These are phyloP conservation scores for Tinea trinotella DNA, from an alignment of 2,888 invertebrate species.

Conservation along the genomic window DNA sequence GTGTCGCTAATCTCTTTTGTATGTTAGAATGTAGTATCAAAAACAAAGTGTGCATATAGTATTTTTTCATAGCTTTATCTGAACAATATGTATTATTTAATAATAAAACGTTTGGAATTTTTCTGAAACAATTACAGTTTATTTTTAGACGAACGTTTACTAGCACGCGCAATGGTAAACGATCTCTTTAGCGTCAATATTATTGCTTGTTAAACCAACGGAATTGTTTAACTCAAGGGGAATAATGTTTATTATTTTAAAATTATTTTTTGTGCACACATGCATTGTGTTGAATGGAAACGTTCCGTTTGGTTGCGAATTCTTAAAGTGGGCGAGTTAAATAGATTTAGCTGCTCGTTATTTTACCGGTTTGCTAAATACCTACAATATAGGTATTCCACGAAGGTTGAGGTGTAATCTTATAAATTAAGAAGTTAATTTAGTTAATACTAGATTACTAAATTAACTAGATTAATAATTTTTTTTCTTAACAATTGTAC, in stretches of 20 bases:
- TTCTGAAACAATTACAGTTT: background rate
- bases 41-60: too few species aligned
- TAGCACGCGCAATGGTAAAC: background rate
- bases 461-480: too few species aligned
- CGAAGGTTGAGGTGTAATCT: background rate
- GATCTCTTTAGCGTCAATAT: background rate
- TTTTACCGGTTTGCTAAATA: conserved; percentile 17
- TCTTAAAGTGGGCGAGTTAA: conserved; percentile 8
- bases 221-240: background rate
- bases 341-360: conserved; percentile 12
- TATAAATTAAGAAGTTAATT: background rate
- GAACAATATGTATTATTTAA: too few species aligned
- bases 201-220: background rate
- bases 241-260: background rate
- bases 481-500: too few species aligned
- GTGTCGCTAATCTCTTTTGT: too few species aligned
- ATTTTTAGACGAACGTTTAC: background rate
- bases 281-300: conserved; percentile 3
- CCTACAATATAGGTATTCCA: conserved; percentile 1
- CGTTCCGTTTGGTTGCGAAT: conserved; percentile 4
- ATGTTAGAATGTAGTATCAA: too few species aligned
- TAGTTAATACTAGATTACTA: background rate
- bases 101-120: background rate
- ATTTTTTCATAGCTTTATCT: background rate
- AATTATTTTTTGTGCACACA: background rate